A percentile compares a stretch with the other conserved stretches of the same genome.
Evolutionary conservation across 2,113 vertebrate species (phyloP).

Genomic region (Rhipidura dahli): DNA sequence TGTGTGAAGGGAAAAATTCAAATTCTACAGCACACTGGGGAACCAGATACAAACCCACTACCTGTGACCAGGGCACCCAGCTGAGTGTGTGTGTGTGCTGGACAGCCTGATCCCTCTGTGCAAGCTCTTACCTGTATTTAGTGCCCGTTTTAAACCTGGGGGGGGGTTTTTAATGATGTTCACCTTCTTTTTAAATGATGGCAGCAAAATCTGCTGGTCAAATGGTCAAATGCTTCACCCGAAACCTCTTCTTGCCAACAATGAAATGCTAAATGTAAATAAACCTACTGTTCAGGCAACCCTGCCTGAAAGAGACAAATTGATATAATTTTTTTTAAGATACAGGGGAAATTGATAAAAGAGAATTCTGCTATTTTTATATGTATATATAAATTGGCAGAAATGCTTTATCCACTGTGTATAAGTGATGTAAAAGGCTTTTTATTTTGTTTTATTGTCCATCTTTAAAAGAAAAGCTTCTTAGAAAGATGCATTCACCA

Average conservation of each 20-base stretch:
- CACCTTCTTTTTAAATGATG: background rate
- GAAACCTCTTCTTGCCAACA: background rate
- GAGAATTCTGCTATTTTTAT: background rate
- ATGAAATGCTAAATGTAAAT: background rate
- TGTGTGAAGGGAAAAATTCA: conserved; percentile 54
- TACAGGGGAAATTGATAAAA: background rate
- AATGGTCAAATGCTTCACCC: background rate
- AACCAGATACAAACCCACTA: conserved; percentile 16
- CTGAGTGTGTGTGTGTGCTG: background rate
- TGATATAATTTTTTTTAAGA: background rate
- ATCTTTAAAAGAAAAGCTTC: background rate
- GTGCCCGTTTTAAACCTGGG: background rate
- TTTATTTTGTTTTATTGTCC: background rate
- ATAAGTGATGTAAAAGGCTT: background rate
- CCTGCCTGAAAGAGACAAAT: background rate
- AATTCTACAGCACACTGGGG: conserved; percentile 25
- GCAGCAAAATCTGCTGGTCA: background rate
- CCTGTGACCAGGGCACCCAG: conserved; percentile 36
- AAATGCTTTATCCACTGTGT: background rate
- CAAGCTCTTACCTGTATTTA: background rate
- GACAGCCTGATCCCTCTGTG: background rate
- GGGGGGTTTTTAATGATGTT: background rate
- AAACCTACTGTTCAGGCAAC: background rate
- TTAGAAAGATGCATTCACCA: background rate
- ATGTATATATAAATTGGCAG: background rate